Percentiles rank a stretch among this genome's conserved stretches.
Evolutionary conservation across 2,888 invertebrate species (phyloP).

Genomic region (Chouioia cunea): DNA sequence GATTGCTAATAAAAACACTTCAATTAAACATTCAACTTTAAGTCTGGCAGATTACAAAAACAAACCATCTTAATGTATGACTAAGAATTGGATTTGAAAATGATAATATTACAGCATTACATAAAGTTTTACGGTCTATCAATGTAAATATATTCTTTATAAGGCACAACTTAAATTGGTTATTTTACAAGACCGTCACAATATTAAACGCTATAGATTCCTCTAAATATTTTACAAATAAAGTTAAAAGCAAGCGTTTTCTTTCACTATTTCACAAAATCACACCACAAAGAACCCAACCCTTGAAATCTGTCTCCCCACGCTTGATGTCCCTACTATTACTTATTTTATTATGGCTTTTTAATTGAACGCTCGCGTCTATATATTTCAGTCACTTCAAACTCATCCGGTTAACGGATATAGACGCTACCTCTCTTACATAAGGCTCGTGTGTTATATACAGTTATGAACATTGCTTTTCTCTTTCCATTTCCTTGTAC

Average conservation of each 20-base stretch:
- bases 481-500: constrained; percentile 20
- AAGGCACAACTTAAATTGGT: constrained; percentile 49
- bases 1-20: constrained; percentile 31
- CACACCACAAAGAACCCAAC: constrained; percentile 9
- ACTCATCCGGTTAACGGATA: constrained; percentile 40
- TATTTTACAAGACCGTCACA: constrained; percentile 44
- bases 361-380: constrained; percentile 31
- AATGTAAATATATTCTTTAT: constrained; percentile 47
- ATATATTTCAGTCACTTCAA: constrained; percentile 37
- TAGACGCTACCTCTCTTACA: constrained; percentile 49
- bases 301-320: constrained; percentile 1
- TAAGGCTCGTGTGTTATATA: constrained; percentile 59
- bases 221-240: constrained; percentile 45
- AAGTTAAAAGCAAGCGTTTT: constrained; percentile 43
- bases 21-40: constrained; percentile 31
- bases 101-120: constrained; percentile 44
- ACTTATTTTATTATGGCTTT: constrained; percentile 33
- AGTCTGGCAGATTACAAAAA: constrained; percentile 31
- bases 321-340: background rate
- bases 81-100: constrained; percentile 45
- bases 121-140: constrained; percentile 39
- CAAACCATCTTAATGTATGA: constrained; percentile 41
- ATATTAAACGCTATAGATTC: constrained; percentile 33
- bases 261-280: constrained; percentile 27
- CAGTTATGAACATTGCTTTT: constrained; percentile 56